Base-by-base conservation (phyloP, 2,113 vertebrate genomes). In the Microtus oregoni region DNA sequence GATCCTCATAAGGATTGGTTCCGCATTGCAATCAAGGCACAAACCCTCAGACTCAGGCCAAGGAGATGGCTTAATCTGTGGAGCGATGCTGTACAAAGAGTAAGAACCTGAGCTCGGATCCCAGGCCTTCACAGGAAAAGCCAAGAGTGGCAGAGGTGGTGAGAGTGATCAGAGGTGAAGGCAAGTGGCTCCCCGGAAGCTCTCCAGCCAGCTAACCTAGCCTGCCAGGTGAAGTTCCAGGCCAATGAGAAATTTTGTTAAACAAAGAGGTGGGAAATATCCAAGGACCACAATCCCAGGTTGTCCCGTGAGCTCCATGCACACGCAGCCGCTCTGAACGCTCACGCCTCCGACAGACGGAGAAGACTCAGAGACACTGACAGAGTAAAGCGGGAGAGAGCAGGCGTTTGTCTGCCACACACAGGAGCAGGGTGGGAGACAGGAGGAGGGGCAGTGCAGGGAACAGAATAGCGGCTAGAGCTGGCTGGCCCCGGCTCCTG, bases 361-460 rank as follows among this genome's bases (percentile, higher is more conserved):
- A 52, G 32, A 11, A 2, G 91, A 44, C 38, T 32, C 82, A 2
- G 4, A 81, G 47, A 47, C 13, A 19, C 6, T 35, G 35, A 24
- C 65, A 6, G 0, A 3, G 0, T 2, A 1, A 8, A 1, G 0
- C 0, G 20, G 19, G 38, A 47, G 5, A 4, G 68, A n/a, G 6
- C 0, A 1, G 26, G 12, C 0, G 17, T 4, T 3, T n/a, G 50
- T 22, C 55, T 7, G 41, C 70, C 17, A 5, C 63, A 32, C 47
- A 26, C 13, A 26, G 83, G 35, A 41, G 63, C 61, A 52, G n/a
- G 50, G 22, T 14, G 22, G 8, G 61, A 19, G 44, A 11, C 75
- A 47, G 35, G 52, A 61, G 30, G 55, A 44, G 19, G 55, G 9
- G 6, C 38, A 1, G 7, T 1, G 44, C 28, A 1, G 3, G 26